phyloP scores from a whole-genome alignment of 1,140 invertebrate species.

The Drosophila neocordata region DNA sequence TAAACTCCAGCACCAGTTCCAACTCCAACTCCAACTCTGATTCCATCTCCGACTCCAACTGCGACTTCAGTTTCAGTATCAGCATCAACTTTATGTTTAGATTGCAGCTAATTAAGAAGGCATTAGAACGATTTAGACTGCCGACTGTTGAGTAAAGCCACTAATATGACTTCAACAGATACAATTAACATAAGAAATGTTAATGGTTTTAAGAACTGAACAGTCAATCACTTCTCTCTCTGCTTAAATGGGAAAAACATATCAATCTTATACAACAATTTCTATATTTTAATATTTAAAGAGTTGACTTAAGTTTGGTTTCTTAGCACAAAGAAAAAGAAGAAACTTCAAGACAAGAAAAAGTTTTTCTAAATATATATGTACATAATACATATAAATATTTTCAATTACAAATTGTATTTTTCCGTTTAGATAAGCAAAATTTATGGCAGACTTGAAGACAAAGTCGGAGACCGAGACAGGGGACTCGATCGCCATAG shows the following conservation, averaged over 20 bases:
- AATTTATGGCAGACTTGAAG: conserved; percentile 67
- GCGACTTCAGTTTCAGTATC: neutral
- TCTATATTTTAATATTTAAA: too few species aligned
- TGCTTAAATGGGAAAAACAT: too few species aligned
- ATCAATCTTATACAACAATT: too few species aligned
- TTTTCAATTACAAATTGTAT: conserved; percentile 81
- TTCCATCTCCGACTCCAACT: conserved; percentile 11
- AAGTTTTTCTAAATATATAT: neutral
- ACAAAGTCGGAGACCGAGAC: neutral
- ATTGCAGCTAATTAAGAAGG: conserved; percentile 69
- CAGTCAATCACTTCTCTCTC: too few species aligned
- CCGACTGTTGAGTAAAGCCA: neutral
- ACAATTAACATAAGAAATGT: too few species aligned
- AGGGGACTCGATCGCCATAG: conserved; percentile 3
- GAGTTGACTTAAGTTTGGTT: too few species aligned
- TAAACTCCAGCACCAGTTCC: conserved; percentile 9
- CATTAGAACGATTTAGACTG: conserved; percentile 53
- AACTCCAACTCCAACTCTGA: neutral
- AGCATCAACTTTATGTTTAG: neutral
- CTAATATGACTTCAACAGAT: neutral
- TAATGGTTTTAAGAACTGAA: too few species aligned
- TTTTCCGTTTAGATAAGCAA: conserved; percentile 79
- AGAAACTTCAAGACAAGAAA: conserved; percentile 39
- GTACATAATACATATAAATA: conserved; percentile 42
- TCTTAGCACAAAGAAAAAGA: neutral